These are phyloP conservation scores for Scomber colias DNA, from an alignment of 2,113 vertebrate species.

Conservation along the genomic window DNA sequence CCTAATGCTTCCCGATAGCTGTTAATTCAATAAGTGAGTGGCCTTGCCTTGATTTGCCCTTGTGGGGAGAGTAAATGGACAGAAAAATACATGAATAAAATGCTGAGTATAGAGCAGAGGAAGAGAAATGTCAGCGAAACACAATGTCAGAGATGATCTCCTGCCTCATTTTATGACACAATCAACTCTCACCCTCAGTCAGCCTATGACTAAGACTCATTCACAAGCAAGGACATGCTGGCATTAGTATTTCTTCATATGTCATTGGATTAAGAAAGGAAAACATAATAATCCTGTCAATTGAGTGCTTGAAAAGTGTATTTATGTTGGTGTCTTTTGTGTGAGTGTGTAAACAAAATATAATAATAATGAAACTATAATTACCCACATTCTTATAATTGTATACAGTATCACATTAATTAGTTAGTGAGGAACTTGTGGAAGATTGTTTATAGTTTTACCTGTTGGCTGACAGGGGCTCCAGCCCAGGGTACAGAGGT, in stretches of 20 bases:
- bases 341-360: neutral
- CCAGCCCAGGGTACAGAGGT: neutral
- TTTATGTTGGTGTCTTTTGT: neutral
- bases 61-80: constrained; percentile 60
- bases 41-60: constrained; percentile 68
- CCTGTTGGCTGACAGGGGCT: neutral
- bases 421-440: neutral
- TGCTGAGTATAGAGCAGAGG: constrained; percentile 36
- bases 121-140: constrained; percentile 34
- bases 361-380: constrained; percentile 22
- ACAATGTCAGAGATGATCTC: constrained; percentile 25
- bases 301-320: neutral
- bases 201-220: neutral
- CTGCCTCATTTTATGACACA: constrained; percentile 36
- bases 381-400: constrained; percentile 2
- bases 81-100: constrained; percentile 65
- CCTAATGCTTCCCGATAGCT: constrained; percentile 79
- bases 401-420: neutral
- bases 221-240: neutral
- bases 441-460: neutral
- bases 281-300: neutral
- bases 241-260: neutral
- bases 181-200: neutral
- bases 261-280: neutral
- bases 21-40: constrained; percentile 80